Base-by-base conservation (phyloP, 2,113 vertebrate species). In the Jaculus jaculus region DNA sequence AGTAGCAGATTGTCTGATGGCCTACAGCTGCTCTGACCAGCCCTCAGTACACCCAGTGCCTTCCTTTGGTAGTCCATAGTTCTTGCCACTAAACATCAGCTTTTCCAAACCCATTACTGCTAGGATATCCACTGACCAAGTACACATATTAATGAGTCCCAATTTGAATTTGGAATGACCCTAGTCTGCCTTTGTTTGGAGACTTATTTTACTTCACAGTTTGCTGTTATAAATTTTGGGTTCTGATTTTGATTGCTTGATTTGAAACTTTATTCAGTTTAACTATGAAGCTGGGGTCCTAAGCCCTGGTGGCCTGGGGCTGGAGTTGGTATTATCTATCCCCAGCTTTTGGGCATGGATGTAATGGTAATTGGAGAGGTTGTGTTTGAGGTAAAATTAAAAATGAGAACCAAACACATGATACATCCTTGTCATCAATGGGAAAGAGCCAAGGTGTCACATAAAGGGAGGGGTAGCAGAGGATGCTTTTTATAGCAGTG, bases 231-330 rank as follows among this genome's bases (percentile, higher is more conserved):
- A 66, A 37, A 32, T n/a, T 83, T 93, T 85, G 51, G 26, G 60
- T 93, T 90, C 54, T 65, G 47, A 63, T 51, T 78, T 90, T 42
- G 30, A 26, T 85, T 68, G 26, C 32, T 42, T 39, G 5, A 21
- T 89, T 90, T 78, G 54, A 81, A 93, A 69, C 18, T 87, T 47
- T 94, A 5, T 20, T 82, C 51, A 51, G 58, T 15, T 82, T 92
- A 91, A 88, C 85, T 26, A 34, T 28, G 30, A 94, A 58, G 7
- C 66, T n/a, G 34, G 58, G 18, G 4, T 78, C 65, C 86, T 60
- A n/a, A 83, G 28, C 20, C 30, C n/a, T 65, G 26, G 63, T 32
- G 60, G 3, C 21, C 71, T 78, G 21, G 21, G 78, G 3, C 28
- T 34, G 32, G 32, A 30, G 21, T 61, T 91, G 26, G 2, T 26